Percentiles rank a stretch among this genome's conserved stretches.
These are phyloP conservation scores for Amblyteles armatorius DNA, from an alignment of 2,888 invertebrate species.

Conservation along the genomic window DNA sequence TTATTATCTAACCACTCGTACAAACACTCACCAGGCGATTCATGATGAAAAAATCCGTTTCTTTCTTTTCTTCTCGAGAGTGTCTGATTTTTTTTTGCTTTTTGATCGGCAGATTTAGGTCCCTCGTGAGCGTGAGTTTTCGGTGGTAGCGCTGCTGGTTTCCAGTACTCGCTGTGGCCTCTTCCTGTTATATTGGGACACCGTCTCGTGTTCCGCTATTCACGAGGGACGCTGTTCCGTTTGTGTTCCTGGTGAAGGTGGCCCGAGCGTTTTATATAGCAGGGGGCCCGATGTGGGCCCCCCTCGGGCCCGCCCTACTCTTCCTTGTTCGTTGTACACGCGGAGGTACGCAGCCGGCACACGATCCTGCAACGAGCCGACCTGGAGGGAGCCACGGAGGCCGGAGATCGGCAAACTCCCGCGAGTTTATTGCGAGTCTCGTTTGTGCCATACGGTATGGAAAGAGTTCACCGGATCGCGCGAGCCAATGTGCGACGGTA, in stretches of 20 bases:
- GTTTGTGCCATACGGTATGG: slow-evolving; percentile 26
- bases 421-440: slow-evolving; percentile 49
- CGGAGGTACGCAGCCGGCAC: slow-evolving; percentile 54
- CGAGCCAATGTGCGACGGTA: slow-evolving; percentile 49
- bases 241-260: slow-evolving; percentile 82
- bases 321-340: slow-evolving; percentile 57
- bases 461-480: slow-evolving; percentile 49
- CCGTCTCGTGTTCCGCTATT: slow-evolving; percentile 52
- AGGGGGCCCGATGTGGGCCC: slow-evolving; percentile 62
- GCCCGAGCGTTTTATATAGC: slow-evolving; percentile 82
- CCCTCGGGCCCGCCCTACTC: slow-evolving; percentile 70
- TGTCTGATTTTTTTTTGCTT: not conserved
- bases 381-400: slow-evolving; percentile 62
- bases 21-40: slow-evolving; percentile 80
- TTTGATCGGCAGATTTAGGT: slow-evolving; percentile 12
- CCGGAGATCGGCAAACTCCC: slow-evolving; percentile 66
- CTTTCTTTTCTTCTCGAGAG: not conserved
- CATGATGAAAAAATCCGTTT: slow-evolving; percentile 74
- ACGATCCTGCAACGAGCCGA: slow-evolving; percentile 55
- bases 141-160: slow-evolving; percentile 76
- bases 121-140: slow-evolving; percentile 52
- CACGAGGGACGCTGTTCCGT: slow-evolving; percentile 74
- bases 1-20: slow-evolving; percentile 4
- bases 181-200: slow-evolving; percentile 48
- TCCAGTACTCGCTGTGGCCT: slow-evolving; percentile 77